A percentile compares a stretch with the other conserved stretches of the same genome.
Evolutionary conservation across 2,797 vertebrate genomes (phyloP).

Genomic region (Mastacembelus armatus): DNA sequence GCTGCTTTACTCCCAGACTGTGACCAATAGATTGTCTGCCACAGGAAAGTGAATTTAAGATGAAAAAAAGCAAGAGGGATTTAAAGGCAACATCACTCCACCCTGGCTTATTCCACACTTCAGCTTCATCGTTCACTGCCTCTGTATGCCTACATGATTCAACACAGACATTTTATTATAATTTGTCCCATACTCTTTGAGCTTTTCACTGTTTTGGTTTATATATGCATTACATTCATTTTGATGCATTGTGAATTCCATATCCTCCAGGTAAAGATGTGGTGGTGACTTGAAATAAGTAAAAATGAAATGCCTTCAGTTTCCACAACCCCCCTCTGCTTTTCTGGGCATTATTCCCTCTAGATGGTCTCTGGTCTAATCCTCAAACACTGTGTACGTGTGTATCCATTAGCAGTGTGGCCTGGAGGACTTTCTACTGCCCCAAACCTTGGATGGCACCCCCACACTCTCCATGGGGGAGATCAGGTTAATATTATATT

Average conservation of each 20-base stretch:
- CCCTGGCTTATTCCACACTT: background rate
- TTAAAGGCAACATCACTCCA: conserved; percentile 41
- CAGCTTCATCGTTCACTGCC: conserved; percentile 9
- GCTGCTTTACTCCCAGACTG: conserved; percentile 58
- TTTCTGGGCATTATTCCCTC: conserved; percentile 67
- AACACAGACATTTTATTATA: conserved; percentile 21
- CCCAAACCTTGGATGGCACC: conserved; percentile 42
- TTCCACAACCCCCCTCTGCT: conserved; percentile 24
- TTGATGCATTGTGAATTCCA: conserved; percentile 17
- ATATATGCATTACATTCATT: background rate
- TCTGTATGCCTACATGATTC: conserved; percentile 17
- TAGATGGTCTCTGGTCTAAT: conserved; percentile 76
- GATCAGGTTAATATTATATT: conserved; percentile 89
- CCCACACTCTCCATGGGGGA: conserved; percentile 69
- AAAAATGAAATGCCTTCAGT: conserved; percentile 67
- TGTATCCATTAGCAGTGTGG: conserved; percentile 77
- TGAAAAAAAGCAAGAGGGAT: conserved; percentile 44
- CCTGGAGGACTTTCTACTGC: conserved; percentile 64
- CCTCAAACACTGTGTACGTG: conserved; percentile 83
- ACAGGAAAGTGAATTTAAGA: conserved; percentile 60
- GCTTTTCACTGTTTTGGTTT: conserved; percentile 4
- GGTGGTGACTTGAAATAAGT: conserved; percentile 33
- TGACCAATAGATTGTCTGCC: conserved; percentile 71
- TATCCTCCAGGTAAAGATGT: conserved; percentile 11
- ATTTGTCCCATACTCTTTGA: conserved; percentile 13